Evolutionary conservation across 64 coral and sea anemone genomes (phyloP).

Genomic region (Catalaphyllia jardinei): DNA sequence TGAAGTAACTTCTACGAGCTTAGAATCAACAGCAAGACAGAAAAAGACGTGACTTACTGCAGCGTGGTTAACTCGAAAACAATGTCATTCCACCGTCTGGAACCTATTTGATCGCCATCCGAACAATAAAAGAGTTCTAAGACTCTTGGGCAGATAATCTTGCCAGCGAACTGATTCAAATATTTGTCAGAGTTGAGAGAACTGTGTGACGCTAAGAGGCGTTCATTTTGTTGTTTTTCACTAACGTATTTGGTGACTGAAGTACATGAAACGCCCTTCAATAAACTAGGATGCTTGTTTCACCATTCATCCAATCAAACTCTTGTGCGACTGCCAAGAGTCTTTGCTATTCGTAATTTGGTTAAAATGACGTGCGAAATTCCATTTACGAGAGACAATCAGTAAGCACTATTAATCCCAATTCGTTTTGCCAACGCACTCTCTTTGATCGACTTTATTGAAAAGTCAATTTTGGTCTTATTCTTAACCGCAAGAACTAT

Average conservation of each 20-base stretch:
- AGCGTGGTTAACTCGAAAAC: too few species aligned
- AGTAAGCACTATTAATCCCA: conserved; percentile 15
- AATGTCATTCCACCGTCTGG: too few species aligned
- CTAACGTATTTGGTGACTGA: neutral
- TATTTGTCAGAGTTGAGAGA: too few species aligned
- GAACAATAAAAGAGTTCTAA: too few species aligned
- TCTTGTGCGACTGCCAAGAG: neutral
- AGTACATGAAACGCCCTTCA: neutral
- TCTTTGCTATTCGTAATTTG: neutral
- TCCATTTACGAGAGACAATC: neutral
- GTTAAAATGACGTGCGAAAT: neutral
- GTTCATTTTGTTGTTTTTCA: neutral
- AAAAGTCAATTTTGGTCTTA: neutral
- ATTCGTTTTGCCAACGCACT: neutral
- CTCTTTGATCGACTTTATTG: conserved; percentile 13
- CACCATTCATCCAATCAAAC: neutral
- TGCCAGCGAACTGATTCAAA: too few species aligned
- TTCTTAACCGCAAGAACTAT: neutral
- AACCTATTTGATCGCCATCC: too few species aligned
- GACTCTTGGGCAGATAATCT: too few species aligned
- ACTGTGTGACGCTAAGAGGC: neutral
- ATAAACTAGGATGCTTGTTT: neutral
- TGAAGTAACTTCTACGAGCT: too few species aligned
- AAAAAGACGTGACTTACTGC: too few species aligned
- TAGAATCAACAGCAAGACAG: too few species aligned